Conservation (phyloP, 2,113 vertebrate species). For the Oreotrochilus melanogaster region DNA sequence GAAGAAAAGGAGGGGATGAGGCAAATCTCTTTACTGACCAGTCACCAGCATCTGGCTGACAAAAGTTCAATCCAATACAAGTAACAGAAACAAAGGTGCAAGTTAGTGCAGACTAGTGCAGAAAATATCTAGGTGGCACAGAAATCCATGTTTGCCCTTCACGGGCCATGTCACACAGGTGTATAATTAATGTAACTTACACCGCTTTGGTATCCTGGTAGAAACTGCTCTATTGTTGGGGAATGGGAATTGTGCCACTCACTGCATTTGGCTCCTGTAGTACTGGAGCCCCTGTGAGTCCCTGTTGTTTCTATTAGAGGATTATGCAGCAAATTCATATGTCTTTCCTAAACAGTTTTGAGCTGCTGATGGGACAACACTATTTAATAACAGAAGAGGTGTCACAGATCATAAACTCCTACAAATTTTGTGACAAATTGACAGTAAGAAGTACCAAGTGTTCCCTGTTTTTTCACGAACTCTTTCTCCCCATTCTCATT, state of each 20-base stretch:
- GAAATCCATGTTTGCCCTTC: not conserved
- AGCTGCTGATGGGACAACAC: not conserved
- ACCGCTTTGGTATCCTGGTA: not conserved
- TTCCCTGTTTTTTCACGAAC: not conserved
- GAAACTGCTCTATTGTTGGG: conserved; percentile 21
- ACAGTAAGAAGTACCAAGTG: rapidly evolving
- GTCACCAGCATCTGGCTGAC: not conserved
- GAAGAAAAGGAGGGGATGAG: not conserved
- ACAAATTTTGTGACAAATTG: not conserved
- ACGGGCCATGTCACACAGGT: conserved; percentile 2
- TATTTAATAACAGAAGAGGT: not conserved
- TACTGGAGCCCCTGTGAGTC: not conserved
- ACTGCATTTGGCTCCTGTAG: not conserved
- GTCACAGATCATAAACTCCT: not conserved
- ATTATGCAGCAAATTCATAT: not conserved
- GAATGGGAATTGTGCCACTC: conserved; percentile 40
- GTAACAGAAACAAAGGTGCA: not conserved
- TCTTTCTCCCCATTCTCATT: not conserved
- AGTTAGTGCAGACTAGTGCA: not conserved
- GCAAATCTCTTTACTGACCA: conserved; percentile 11
- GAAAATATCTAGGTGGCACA: not conserved
- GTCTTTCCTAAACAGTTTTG: not conserved
- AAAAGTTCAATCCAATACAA: not conserved
- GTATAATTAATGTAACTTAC: conserved; percentile 41
- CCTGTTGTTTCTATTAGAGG: not conserved